phyloP scores from a whole-genome alignment of 2,888 invertebrate species.

The Nymphalis c-album region DNA sequence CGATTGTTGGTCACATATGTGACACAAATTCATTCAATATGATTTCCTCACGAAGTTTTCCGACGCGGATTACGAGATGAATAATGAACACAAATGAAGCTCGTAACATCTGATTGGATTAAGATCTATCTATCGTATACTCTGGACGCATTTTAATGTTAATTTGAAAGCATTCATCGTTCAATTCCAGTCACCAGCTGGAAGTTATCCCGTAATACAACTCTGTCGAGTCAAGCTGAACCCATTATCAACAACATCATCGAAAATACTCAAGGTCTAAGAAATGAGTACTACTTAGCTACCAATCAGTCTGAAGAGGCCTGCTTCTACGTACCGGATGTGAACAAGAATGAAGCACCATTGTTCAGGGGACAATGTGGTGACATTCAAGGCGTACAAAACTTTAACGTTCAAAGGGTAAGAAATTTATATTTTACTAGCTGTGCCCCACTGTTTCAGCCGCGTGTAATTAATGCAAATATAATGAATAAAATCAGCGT shows the following conservation, averaged over 20 bases:
- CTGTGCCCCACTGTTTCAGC: no score
- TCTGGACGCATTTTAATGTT: no score
- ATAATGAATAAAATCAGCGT: no score
- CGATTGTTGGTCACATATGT: no score
- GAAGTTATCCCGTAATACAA: conserved; percentile 59
- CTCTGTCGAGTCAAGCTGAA: conserved; percentile 46
- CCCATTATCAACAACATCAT: conserved; percentile 50
- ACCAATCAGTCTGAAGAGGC: conserved; percentile 60
- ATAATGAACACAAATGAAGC: no score
- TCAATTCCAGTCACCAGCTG: conserved; percentile 62
- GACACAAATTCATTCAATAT: no score
- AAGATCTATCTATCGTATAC: no score
- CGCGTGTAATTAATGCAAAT: no score
- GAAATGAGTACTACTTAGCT: conserved; percentile 52
- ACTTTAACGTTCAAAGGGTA: conserved; percentile 57
- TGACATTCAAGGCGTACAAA: conserved; percentile 48
- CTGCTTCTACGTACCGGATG: conserved; percentile 67
- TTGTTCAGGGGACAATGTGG: conserved; percentile 65
- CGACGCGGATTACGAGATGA: no score
- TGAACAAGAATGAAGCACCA: conserved; percentile 48
- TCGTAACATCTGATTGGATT: no score
- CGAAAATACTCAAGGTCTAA: conserved; percentile 58
- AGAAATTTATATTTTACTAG: conserved; percentile 29
- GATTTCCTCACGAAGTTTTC: no score
- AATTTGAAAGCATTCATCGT: not conserved